These are phyloP conservation scores for Sparus aurata DNA, from an alignment of 2,797 vertebrate genomes.

Conservation along the genomic window DNA sequence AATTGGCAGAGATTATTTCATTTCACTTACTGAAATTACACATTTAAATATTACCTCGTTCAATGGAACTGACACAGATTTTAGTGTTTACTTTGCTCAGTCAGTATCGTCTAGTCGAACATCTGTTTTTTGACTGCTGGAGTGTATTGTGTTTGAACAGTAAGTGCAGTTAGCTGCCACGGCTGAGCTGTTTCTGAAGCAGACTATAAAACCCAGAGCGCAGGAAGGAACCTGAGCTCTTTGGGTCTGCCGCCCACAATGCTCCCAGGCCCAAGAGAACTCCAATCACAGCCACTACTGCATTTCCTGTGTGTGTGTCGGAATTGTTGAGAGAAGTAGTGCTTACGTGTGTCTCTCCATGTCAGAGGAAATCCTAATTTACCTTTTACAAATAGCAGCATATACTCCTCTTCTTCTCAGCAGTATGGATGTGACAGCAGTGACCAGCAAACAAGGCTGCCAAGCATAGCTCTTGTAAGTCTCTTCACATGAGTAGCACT, in stretches of 20 bases:
- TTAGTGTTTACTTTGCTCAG: conserved; percentile 37
- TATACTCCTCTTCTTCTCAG: conserved; percentile 20
- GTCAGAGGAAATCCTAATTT: conserved; percentile 25
- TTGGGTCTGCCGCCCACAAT: conserved; percentile 60
- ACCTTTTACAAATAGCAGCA: conserved; percentile 26
- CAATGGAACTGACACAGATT: conserved; percentile 28
- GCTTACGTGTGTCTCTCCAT: conserved; percentile 5
- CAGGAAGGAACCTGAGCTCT: conserved; percentile 65
- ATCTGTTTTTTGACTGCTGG: conserved; percentile 31
- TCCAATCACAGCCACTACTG: conserved; percentile 41
- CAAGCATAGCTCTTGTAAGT: conserved; percentile 18
- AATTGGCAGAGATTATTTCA: conserved; percentile 56
- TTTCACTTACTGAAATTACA: conserved; percentile 61
- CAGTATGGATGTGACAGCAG: conserved; percentile 29
- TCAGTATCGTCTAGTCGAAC: conserved; percentile 9
- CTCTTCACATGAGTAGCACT: conserved; percentile 16
- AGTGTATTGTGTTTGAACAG: conserved; percentile 39
- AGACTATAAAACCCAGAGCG: conserved; percentile 47
- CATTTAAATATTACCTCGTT: conserved; percentile 39
- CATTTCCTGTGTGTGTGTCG: conserved; percentile 50
- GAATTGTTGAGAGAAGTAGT: background rate
- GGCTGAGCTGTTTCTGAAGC: conserved; percentile 58
- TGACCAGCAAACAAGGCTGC: conserved; percentile 48
- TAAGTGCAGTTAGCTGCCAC: conserved; percentile 19
- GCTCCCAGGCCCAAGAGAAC: conserved; percentile 38